A percentile compares a stretch with the other conserved stretches of the same genome.
phyloP scores from a whole-genome alignment of 2,797 vertebrate genomes.

The Taeniopygia guttata region DNA sequence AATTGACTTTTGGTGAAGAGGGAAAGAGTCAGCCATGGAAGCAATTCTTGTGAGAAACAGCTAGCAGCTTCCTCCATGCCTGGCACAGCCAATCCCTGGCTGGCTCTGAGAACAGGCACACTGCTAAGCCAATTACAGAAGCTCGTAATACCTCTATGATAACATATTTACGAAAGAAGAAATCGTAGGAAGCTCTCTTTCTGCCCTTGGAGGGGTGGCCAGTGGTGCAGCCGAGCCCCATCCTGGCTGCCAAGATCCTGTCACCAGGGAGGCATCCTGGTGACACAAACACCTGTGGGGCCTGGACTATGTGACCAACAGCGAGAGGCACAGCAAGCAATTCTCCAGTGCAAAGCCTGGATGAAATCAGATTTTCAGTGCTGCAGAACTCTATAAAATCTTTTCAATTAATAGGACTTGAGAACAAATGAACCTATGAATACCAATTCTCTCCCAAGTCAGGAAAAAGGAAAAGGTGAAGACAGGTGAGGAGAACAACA shows the following conservation, averaged over 20 bases:
- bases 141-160: not conserved
- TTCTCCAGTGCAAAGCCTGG: rapidly evolving
- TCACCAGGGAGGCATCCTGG: rapidly evolving
- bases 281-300: rapidly evolving
- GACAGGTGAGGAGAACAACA: not conserved
- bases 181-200: not conserved
- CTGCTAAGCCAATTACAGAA: not conserved
- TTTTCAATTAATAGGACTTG: not conserved
- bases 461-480: not conserved
- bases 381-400: not conserved
- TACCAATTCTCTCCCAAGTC: not conserved
- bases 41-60: not conserved
- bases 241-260: not conserved
- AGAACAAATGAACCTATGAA: not conserved
- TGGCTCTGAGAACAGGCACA: not conserved
- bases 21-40: rapidly evolving
- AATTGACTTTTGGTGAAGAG: not conserved
- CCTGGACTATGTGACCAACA: not conserved
- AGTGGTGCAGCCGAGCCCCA: rapidly evolving
- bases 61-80: not conserved
- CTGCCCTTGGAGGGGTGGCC: not conserved
- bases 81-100: not conserved
- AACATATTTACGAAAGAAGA: not conserved
- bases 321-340: not conserved
- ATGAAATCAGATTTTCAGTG: not conserved